phyloP scores from a whole-genome alignment of 2,888 invertebrate genomes.

The Ectropis crepuscularia region DNA sequence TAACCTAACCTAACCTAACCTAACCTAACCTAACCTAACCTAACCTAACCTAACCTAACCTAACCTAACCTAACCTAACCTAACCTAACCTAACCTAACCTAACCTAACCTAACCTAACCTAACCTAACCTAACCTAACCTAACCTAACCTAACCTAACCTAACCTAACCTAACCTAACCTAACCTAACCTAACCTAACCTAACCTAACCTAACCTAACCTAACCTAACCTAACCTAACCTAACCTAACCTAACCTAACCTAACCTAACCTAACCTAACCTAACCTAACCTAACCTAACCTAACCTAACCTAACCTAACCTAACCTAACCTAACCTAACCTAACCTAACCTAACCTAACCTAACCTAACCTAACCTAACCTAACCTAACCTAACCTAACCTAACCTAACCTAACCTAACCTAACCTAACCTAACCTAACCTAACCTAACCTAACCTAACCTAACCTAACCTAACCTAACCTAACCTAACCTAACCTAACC shows the following conservation, averaged over 20 bases:
- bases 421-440: slow-evolving; percentile 1
- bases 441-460: slow-evolving; percentile 1
- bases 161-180: slow-evolving; percentile 1
- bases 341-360: slow-evolving; percentile 1
- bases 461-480: slow-evolving; percentile 1
- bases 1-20: slow-evolving; percentile 1
- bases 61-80: slow-evolving; percentile 1
- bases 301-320: slow-evolving; percentile 1
- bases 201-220: slow-evolving; percentile 1
- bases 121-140: slow-evolving; percentile 1
- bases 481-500: slow-evolving; percentile 1
- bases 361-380: slow-evolving; percentile 1
- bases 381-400: slow-evolving; percentile 1
- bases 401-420: slow-evolving; percentile 1
- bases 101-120: slow-evolving; percentile 1
- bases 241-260: slow-evolving; percentile 1
- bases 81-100: slow-evolving; percentile 1
- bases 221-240: slow-evolving; percentile 1
- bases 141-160: slow-evolving; percentile 1
- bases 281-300: slow-evolving; percentile 1
- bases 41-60: slow-evolving; percentile 1
- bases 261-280: slow-evolving; percentile 1
- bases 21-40: slow-evolving; percentile 1
- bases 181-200: slow-evolving; percentile 1
- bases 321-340: slow-evolving; percentile 1